phyloP scores from a whole-genome alignment of 2,888 invertebrate species.

The Hydropsyche betteni region DNA sequence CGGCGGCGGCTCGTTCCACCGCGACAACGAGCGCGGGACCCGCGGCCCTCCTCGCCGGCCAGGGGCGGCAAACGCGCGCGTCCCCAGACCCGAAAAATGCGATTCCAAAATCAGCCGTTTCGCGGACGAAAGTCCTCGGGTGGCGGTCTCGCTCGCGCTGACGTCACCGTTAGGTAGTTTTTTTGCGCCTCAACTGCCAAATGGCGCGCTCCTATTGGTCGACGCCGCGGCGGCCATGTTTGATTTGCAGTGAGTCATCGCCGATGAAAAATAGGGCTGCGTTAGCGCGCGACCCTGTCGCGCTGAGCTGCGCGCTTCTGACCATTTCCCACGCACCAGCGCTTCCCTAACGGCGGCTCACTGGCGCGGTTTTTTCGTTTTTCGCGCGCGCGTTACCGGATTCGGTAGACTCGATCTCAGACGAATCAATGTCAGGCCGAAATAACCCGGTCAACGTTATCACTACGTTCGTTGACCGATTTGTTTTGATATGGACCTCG shows the following conservation, averaged over 20 bases:
- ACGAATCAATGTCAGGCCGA: not conserved
- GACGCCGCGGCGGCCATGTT: slow-evolving; percentile 69
- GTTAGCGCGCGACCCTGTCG: slow-evolving; percentile 66
- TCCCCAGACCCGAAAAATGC: not conserved
- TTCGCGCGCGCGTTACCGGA: not conserved
- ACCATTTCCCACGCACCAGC: slow-evolving; percentile 61
- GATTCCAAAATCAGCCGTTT: slow-evolving; percentile 46
- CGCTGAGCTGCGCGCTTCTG: slow-evolving; percentile 69
- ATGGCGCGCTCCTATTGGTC: slow-evolving; percentile 58
- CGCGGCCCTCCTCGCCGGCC: not conserved
- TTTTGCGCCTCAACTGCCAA: slow-evolving; percentile 53
- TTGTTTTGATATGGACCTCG: too few relatives aligned
- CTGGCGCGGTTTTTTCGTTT: not conserved
- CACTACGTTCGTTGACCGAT: not conserved
- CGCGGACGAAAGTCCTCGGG: slow-evolving; percentile 57
- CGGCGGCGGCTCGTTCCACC: not conserved
- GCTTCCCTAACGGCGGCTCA: slow-evolving; percentile 48
- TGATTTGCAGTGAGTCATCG: slow-evolving; percentile 71
- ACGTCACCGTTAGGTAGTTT: slow-evolving; percentile 61
- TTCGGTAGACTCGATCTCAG: too few relatives aligned
- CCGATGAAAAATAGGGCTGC: slow-evolving; percentile 70
- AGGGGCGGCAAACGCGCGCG: not conserved
- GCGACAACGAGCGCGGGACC: not conserved
- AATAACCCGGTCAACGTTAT: slow-evolving; percentile 7
- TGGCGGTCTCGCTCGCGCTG: slow-evolving; percentile 57